Evolutionary conservation across 2,113 vertebrate genomes (phyloP).

Genomic region (Zingel zingel): DNA sequence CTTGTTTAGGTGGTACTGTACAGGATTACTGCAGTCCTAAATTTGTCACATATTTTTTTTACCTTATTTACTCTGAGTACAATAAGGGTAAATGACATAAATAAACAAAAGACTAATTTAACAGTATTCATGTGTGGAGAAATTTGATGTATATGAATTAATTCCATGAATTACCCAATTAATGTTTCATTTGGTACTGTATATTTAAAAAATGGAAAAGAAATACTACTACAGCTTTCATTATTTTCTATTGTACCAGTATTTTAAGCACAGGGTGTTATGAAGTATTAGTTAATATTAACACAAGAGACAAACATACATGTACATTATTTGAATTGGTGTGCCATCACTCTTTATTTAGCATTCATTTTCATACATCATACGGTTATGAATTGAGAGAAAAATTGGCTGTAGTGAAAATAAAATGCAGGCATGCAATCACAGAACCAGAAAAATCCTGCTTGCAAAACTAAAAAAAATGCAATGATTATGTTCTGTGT

Average conservation of each 20-base stretch:
- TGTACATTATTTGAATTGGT: constrained; percentile 1
- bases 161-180: not conserved
- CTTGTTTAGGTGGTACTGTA: not conserved
- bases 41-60: not conserved
- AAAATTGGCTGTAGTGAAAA: constrained; percentile 40
- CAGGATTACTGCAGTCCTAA: not conserved
- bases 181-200: not conserved
- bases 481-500: constrained; percentile 9
- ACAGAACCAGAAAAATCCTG: constrained; percentile 4
- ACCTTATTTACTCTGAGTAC: not conserved
- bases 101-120: not conserved
- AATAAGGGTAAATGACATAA: not conserved
- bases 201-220: not conserved
- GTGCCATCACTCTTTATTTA: constrained; percentile 65
- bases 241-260: not conserved
- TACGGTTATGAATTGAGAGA: constrained; percentile 56
- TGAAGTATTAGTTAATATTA: not conserved
- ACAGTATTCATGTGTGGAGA: not conserved
- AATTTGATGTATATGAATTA: not conserved
- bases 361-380: constrained; percentile 72
- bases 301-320: constrained; percentile 17
- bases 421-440: constrained; percentile 36
- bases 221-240: not conserved
- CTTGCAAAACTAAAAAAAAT: constrained; percentile 22
- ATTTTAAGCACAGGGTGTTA: not conserved